Percentiles rank a stretch among this genome's conserved stretches.
phyloP scores from a whole-genome alignment of 2,888 invertebrate genomes.

The Coelopa pilipes region DNA sequence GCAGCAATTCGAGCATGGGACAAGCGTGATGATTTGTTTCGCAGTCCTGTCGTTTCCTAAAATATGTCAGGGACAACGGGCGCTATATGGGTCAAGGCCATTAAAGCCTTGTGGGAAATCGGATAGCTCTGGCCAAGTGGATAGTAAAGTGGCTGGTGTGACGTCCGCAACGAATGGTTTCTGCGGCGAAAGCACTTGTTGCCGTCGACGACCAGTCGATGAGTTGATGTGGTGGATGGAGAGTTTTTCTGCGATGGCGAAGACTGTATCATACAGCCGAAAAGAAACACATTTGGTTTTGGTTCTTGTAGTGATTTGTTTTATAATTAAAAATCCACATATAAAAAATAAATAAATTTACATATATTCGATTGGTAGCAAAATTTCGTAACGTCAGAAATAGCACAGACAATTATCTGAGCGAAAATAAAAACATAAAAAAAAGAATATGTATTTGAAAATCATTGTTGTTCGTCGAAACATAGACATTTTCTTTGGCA shows the following conservation, averaged over 20 bases:
- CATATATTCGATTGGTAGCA: conserved; percentile 11
- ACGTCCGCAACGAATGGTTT: too few species aligned
- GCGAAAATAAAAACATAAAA: conserved; percentile 1
- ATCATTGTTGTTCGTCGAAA: not conserved
- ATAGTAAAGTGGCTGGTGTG: too few species aligned
- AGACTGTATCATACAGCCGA: not conserved
- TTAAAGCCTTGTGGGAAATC: conserved; percentile 25
- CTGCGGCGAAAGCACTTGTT: too few species aligned
- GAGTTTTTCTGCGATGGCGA: too few species aligned
- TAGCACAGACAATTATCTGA: not conserved
- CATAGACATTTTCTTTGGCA: not conserved
- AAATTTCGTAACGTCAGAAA: conserved; percentile 18
- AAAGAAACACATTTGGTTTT: conserved; percentile 32
- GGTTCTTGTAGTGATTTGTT: conserved; percentile 22
- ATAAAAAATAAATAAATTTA: conserved; percentile 32
- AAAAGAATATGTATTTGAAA: not conserved
- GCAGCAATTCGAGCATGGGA: too few species aligned
- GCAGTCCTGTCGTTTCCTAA: not conserved
- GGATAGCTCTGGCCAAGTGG: not conserved
- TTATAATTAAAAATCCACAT: conserved; percentile 31
- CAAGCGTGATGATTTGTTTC: too few species aligned
- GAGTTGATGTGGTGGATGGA: too few species aligned
- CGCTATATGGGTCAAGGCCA: conserved; percentile 59
- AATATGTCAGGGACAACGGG: not conserved
- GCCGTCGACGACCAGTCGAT: too few species aligned